Evolutionary conservation across 2,797 vertebrate species (phyloP).

Genomic region (Rhyacichthys aspro): DNA sequence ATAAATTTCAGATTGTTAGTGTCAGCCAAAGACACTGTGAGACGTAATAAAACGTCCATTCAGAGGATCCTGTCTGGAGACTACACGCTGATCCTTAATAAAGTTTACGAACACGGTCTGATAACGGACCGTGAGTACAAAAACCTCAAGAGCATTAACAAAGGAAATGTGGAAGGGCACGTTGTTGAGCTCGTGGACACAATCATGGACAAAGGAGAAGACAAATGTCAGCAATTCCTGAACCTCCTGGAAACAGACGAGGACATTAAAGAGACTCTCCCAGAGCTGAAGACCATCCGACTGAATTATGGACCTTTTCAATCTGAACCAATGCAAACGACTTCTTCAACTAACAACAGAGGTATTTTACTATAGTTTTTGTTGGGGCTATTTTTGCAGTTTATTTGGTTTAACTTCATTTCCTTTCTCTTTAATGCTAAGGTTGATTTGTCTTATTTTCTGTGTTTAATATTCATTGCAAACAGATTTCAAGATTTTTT

Average conservation of each 20-base stretch:
- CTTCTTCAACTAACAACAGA: not conserved
- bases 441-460: no score
- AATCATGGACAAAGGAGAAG: constrained; percentile 66
- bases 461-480: no score
- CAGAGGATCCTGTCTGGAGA: constrained; percentile 29
- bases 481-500: no score
- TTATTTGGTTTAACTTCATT: no score
- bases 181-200: constrained; percentile 65
- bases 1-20: no score
- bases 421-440: no score
- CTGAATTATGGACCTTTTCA: accelerated
- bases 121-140: constrained; percentile 60
- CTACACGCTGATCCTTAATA: constrained; percentile 41
- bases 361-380: no score
- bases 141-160: constrained; percentile 46
- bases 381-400: no score
- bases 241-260: constrained; percentile 58
- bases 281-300: constrained; percentile 6
- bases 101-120: constrained; percentile 21
- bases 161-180: constrained; percentile 27
- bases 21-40: constrained; percentile 37
- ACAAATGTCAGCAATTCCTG: constrained; percentile 45
- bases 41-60: constrained; percentile 49
- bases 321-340: not conserved
- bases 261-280: constrained; percentile 24